Evolutionary conservation across 1,140 invertebrate genomes (phyloP), one percentile per base, ranked within the genome.

Genomic region (Trachymyrmex septentrionalis): DNA sequence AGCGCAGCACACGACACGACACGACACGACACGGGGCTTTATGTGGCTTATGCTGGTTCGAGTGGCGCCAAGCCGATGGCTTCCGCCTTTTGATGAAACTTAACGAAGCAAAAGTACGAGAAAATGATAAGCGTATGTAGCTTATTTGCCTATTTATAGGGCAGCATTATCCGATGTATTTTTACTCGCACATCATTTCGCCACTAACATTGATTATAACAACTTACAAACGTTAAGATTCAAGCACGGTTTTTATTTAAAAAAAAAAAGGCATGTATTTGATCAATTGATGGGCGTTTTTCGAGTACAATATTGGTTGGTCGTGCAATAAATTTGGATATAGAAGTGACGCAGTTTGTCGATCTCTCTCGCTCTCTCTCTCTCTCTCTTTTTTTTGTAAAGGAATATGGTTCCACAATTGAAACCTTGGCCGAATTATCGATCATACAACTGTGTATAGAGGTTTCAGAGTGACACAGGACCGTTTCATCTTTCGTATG

Each of bases 31-130:
- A n/a, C n/a, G n/a, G n/a, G n/a, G 44, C 59, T 69, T 64, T 48
- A 19, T 27, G 34, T 24, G 9, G 48, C 27, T n/a, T n/a, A n/a
- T n/a, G n/a, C n/a, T 24, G 48, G 71, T 85, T 89, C 88, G 61
- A 86, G 82, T 48, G 87, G 82, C 88, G 87, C 80, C 87, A 61
- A 75, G 80, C 55, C 55, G 82, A 87, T 80, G 55, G 48, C 53
- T 89, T 86, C 82, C 88, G 86, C 75, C 71, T 77, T 48, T 78
- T 50, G 82, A 78, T 78, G 76, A 66, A 76, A 64, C 63, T 80
- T 89, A 89, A 89, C 76, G 87, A 88, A 73, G 63, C 77, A 50
- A 73, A 85, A 59, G 64, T 72, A 87, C 86, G 86, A 77, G 64
- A 75, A 55, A 55, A 61, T 75, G 86, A 88, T 48, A 69, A 85